Conservation (phyloP, 2,113 vertebrate species). For the Podilymbus podiceps region DNA sequence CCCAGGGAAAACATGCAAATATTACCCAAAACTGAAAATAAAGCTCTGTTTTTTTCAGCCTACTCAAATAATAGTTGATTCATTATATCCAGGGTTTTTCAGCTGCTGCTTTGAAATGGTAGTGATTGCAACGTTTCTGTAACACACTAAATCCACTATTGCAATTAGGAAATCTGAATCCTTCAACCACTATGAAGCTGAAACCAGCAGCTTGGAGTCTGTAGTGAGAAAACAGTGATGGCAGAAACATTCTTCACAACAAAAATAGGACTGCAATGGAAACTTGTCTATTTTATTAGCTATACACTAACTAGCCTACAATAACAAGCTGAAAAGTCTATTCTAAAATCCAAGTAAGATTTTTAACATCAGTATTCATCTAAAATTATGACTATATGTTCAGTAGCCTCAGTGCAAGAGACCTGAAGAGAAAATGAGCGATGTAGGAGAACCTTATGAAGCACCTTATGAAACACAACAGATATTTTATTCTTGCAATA, state of each 20-base stretch:
- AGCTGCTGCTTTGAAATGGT: background rate
- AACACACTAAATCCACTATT: background rate
- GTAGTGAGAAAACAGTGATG: background rate
- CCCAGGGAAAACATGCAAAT: background rate
- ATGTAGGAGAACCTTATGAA: background rate
- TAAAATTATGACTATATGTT: background rate
- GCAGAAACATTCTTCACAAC: background rate
- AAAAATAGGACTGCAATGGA: background rate
- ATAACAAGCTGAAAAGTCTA: background rate
- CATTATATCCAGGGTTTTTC: background rate
- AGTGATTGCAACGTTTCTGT: background rate
- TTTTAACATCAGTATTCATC: background rate
- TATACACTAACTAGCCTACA: background rate
- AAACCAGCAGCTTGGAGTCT: background rate
- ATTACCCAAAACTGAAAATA: background rate
- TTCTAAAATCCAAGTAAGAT: background rate
- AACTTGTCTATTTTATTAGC: background rate
- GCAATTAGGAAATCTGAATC: background rate
- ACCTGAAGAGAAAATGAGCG: background rate
- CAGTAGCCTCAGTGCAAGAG: background rate
- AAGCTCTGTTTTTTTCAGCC: background rate
- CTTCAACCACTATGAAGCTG: background rate
- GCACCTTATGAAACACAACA: background rate
- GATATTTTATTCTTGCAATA: background rate
- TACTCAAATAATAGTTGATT: background rate